A percentile compares a stretch with the other conserved stretches of the same genome.
Evolutionary conservation across 2,888 invertebrate genomes (phyloP).

Genomic region (Trichopria drosophilae): DNA sequence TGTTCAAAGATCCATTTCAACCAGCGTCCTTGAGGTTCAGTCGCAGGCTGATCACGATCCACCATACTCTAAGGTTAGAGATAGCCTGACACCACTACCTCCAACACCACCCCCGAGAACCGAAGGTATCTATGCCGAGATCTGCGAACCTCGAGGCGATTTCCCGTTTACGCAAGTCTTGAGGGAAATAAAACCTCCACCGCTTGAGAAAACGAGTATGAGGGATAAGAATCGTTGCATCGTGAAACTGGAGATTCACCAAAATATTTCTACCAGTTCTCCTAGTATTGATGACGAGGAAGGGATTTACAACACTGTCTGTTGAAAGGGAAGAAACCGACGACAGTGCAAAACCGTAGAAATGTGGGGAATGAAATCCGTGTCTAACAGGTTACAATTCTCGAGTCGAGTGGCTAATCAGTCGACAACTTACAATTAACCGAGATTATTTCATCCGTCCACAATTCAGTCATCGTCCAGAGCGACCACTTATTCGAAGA

Average conservation of each 20-base stretch:
- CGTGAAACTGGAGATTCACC: conserved; percentile 50
- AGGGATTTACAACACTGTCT: conserved; percentile 54
- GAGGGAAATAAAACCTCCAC: conserved; percentile 50
- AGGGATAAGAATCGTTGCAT: conserved; percentile 52
- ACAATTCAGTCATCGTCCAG: no score
- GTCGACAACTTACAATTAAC: no score
- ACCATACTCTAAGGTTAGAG: conserved; percentile 52
- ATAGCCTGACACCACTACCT: conserved; percentile 51
- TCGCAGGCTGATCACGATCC: conserved; percentile 49
- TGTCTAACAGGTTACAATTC: no score
- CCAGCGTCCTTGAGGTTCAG: conserved; percentile 52
- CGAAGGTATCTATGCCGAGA: conserved; percentile 55
- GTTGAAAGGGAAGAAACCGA: no score
- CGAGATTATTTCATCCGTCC: no score
- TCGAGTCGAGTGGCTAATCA: no score
- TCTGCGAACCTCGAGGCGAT: no score
- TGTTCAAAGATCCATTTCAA: conserved; percentile 54
- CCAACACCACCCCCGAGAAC: conserved; percentile 43
- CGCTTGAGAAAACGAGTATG: conserved; percentile 34
- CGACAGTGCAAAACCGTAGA: no score
- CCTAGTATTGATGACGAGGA: conserved; percentile 52
- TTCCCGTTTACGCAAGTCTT: conserved; percentile 54
- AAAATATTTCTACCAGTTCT: conserved; percentile 51
- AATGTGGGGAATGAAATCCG: no score
- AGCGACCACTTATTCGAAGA: no score